phyloP scores from a whole-genome alignment of 1,140 invertebrate species.

The Zaprionus africanus region DNA sequence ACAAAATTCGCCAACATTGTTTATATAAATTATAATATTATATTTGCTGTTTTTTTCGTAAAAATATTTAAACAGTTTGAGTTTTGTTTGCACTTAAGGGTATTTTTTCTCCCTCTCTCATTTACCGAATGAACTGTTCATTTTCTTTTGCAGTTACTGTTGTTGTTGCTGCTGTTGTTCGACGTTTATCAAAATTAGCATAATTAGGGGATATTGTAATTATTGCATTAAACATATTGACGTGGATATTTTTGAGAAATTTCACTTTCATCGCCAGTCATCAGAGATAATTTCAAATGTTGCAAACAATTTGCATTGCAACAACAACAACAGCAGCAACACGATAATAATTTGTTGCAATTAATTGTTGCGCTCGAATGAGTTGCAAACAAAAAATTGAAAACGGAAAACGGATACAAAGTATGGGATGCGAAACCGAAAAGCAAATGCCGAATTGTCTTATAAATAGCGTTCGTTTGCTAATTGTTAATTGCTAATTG shows the following conservation, averaged over 20 bases:
- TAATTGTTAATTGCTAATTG: conserved; percentile 52
- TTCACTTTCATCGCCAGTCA: conserved; percentile 48
- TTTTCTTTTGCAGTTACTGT: conserved; percentile 27
- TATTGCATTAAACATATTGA: conserved; percentile 31
- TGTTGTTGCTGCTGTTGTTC: conserved; percentile 23
- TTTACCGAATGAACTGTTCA: conserved; percentile 23
- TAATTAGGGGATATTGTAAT: conserved; percentile 48
- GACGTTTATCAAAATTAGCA: conserved; percentile 46
- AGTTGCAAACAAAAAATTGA: conserved; percentile 36
- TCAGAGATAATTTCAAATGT: conserved; percentile 31
- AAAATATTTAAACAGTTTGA: conserved; percentile 78
- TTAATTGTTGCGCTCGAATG: conserved; percentile 79
- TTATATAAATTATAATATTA: conserved; percentile 27
- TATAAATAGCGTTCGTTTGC: conserved; percentile 48
- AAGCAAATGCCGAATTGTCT: conserved; percentile 23
- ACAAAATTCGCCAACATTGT: conserved; percentile 57
- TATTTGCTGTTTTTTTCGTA: conserved; percentile 30
- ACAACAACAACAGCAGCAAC: conserved; percentile 43
- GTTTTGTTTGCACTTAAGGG: conserved; percentile 57
- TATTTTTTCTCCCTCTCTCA: conserved; percentile 34
- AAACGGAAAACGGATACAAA: conserved; percentile 71
- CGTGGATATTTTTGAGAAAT: conserved; percentile 26
- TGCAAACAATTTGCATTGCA: conserved; percentile 44
- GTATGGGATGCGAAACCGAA: conserved; percentile 33
- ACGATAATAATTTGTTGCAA: conserved; percentile 41